A percentile compares a stretch with the other conserved stretches of the same genome.
Conservation (phyloP, 92 coral and sea anemone genomes). For the Metridium senile region DNA sequence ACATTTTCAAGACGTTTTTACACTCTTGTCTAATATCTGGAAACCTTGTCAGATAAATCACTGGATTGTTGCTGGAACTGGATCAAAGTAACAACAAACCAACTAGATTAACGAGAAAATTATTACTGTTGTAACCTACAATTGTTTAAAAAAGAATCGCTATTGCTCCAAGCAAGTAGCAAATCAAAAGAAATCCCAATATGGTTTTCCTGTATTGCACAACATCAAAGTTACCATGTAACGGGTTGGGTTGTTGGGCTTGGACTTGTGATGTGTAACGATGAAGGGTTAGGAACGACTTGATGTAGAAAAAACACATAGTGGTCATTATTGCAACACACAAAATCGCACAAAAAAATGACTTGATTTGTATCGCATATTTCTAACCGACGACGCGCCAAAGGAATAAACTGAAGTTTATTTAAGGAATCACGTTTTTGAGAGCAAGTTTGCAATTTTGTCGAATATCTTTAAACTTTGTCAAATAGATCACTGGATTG, state of each 20-base stretch:
- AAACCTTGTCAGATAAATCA: slow-evolving; percentile 9
- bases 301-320: neutral
- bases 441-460: neutral
- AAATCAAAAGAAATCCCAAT: neutral
- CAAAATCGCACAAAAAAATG: neutral
- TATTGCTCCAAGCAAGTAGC: neutral
- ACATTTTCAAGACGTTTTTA: neutral
- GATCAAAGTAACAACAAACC: neutral
- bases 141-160: too few relatives aligned
- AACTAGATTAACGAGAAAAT: too few relatives aligned
- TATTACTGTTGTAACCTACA: too few relatives aligned
- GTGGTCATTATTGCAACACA: neutral
- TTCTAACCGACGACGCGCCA: too few relatives aligned
- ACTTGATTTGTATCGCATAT: too few relatives aligned
- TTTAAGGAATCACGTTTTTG: too few relatives aligned
- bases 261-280: slow-evolving; percentile 19
- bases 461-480: slow-evolving; percentile 2
- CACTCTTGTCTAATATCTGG: neutral
- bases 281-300: slow-evolving; percentile 8
- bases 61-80: slow-evolving; percentile 2
- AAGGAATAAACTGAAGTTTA: too few relatives aligned
- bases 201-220: slow-evolving; percentile 17
- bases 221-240: slow-evolving; percentile 17
- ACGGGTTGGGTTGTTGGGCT: slow-evolving; percentile 12
- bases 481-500: slow-evolving; percentile 2